Evolutionary conservation across 2,888 invertebrate species (phyloP), one percentile per base, ranked within the genome.

Genomic region (Agrilus cyanescens): DNA sequence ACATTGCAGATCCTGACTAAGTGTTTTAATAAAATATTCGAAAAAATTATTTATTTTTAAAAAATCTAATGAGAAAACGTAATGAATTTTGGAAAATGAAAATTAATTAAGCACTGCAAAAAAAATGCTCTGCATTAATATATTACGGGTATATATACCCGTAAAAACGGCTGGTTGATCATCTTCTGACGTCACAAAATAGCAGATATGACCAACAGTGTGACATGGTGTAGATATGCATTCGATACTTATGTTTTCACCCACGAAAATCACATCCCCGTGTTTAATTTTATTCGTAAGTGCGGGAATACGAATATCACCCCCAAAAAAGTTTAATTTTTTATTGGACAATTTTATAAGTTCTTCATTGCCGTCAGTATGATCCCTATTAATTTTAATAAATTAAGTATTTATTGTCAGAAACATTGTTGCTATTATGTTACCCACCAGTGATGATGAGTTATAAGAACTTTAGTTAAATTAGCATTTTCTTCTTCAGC

Each of bases 211-310:
- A 0, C 95, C 96, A 2, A 76, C 71, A 0, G 98, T 98, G 57
- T 98, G 98, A 60, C 97, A 98, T 0, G 98, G 98, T 2, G 98
- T 98, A 52, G 78, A 82, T 30, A 96, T 66, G 61, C 94, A 95
- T 46, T 74, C 72, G 0, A 96, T 81, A 46, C 76, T 74, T 35
- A 95, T 69, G 35, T 72, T 71, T 1, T 90, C 90, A 53, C 91
- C 70, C 36, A 75, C 76, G 30, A 95, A 76, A 25, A 25, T 25
- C 38, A 68, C 67, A 48, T 85, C 81, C 5, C 84, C 82, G 56
- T 95, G 83, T 12, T 65, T 59, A 0, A 95, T 84, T 66, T 80
- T 80, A 15, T 79, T 67, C 2, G 81, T 91, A 12, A 96, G 61
- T 0, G 79, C 87, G 4, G 76, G 82, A 47, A 96, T 86, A 40